Base-by-base conservation (phyloP, 2,113 vertebrate genomes). In the Bos indicus region DNA sequence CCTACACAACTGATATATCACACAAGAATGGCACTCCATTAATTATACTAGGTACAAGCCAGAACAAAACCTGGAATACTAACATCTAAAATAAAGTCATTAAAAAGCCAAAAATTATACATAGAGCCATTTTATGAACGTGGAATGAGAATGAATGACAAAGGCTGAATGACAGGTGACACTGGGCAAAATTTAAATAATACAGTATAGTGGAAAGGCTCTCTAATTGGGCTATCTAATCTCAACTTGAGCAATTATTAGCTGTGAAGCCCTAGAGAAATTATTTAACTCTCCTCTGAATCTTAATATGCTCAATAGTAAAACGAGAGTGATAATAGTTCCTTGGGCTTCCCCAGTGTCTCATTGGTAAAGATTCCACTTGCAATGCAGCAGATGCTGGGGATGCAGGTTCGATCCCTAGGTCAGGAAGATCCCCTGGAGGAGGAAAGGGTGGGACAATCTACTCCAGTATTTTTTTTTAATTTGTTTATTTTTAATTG, bases 391-490 rank as follows among this genome's bases (percentile, higher is more conserved):
- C 67, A 40, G 67, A 40, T 71, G 19, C n/a, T 71, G 19, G n/a
- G 19, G 67, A 71, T 71, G 19, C 36, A 23, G 67, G 1, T 40
- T 71, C 0, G 0, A 71, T 6, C 21, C 67, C n/a, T 40, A 71
- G n/a, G n/a, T 71, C n/a, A 71, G 67, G 19, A 71, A 40, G n/a
- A 71, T 71, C 19, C n/a, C 19, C 67, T 71, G n/a, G n/a, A 23
- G n/a, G 10, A 71, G 19, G 19, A 71, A 71, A 40, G 19, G 5
- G 19, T 40, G 5, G 19, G 19, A 40, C n/a, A 71, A 71, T 40
- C 5, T 40, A 71, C 10, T 40, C n/a, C 67, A 71, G n/a, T 40
- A 3, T n/a, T 71, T 71, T 71, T 23, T 59, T 36, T 71, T 23
- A 6, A 19, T n/a, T 67, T 67, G 16, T 23, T 71, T 13, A 40